These are phyloP conservation scores for Anas acuta DNA, from an alignment of 2,797 vertebrate species.

Conservation along the genomic window DNA sequence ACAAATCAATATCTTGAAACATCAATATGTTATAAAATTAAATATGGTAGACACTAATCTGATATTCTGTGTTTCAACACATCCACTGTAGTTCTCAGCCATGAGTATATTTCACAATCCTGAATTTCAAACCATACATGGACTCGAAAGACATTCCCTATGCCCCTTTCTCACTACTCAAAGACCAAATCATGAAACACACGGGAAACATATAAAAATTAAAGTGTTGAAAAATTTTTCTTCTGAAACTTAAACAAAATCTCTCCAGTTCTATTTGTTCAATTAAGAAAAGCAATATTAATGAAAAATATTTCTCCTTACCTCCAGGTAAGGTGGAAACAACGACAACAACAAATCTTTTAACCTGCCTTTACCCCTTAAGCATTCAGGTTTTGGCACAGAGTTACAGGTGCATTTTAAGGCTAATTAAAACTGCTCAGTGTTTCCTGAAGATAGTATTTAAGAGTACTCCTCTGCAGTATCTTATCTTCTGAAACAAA, in stretches of 20 bases:
- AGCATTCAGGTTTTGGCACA: not conserved
- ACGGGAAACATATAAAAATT: not conserved
- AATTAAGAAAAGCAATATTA: not conserved
- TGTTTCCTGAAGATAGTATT: constrained; percentile 9
- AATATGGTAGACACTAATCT: not conserved
- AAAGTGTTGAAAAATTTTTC: not conserved
- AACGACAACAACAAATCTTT: not conserved
- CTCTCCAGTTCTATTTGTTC: not conserved
- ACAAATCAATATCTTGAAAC: not conserved
- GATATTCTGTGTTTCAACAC: not conserved
- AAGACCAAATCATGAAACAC: not conserved
- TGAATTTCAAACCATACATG: not conserved
- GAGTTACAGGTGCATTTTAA: not conserved
- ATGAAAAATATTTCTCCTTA: not conserved
- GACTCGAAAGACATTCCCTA: not conserved
- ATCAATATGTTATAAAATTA: not conserved
- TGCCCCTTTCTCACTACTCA: not conserved
- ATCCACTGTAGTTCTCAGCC: not conserved
- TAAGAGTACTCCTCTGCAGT: not conserved
- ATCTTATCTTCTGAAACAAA: not conserved
- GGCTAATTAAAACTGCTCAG: not conserved
- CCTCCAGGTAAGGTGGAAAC: not conserved
- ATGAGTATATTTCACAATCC: not conserved
- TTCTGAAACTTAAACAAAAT: not conserved
- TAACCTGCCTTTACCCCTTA: not conserved